A percentile compares a stretch with the other conserved stretches of the same genome.
These are phyloP conservation scores for Eolophus roseicapilla DNA, from an alignment of 2,113 vertebrate species.

Conservation along the genomic window DNA sequence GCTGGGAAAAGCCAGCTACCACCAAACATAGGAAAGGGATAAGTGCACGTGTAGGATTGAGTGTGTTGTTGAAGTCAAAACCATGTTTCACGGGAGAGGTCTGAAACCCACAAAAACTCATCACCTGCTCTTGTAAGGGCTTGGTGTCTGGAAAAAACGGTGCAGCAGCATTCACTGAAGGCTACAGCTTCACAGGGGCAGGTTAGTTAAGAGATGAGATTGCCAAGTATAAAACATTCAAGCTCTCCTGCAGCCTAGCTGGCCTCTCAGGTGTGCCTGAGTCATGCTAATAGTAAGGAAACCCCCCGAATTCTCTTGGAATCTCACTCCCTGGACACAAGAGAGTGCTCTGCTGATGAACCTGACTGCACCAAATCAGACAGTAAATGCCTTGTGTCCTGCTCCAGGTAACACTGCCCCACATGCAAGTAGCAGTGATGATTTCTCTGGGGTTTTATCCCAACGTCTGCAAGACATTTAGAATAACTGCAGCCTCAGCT, in stretches of 20 bases:
- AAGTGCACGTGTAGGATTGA: accelerated
- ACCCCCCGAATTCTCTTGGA: not conserved
- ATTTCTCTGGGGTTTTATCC: not conserved
- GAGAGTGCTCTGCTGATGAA: not conserved
- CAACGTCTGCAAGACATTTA: not conserved
- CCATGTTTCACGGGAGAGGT: not conserved
- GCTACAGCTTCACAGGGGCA: accelerated
- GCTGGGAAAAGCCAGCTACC: not conserved
- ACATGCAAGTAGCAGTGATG: accelerated
- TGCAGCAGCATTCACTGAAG: not conserved
- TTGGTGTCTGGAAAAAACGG: not conserved
- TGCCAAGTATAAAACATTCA: not conserved
- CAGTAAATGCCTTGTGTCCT: accelerated
- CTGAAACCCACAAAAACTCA: not conserved
- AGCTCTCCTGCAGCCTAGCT: not conserved
- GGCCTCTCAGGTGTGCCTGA: not conserved
- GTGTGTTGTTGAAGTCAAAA: accelerated
- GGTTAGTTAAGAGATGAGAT: not conserved
- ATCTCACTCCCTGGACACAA: not conserved
- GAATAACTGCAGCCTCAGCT: not conserved
- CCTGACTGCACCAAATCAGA: accelerated
- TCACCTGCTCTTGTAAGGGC: not conserved
- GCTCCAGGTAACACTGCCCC: not conserved
- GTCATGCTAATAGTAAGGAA: accelerated
- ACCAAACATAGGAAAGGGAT: accelerated